phyloP scores from a whole-genome alignment of 2,113 vertebrate genomes.

The Pardalotus punctatus region DNA sequence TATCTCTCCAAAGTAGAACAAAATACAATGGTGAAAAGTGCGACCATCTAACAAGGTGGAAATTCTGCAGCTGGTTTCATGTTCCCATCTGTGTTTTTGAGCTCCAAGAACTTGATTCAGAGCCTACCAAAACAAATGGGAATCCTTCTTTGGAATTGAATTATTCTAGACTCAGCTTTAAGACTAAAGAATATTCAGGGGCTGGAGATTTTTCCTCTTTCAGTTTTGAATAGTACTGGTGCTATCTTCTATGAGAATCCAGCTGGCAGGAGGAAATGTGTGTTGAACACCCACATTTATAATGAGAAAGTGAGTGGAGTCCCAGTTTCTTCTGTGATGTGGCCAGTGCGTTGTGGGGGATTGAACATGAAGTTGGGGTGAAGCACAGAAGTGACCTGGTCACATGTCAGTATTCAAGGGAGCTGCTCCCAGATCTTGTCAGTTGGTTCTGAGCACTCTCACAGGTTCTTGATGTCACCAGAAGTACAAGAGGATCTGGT shows the following conservation, averaged over 20 bases:
- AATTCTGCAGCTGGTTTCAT: background rate
- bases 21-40: background rate
- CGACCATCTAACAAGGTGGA: background rate
- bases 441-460: background rate
- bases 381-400: background rate
- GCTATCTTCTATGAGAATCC: background rate
- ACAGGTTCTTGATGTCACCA: background rate
- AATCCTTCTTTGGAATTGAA: background rate
- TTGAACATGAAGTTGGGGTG: background rate
- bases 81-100: background rate
- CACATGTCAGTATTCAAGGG: background rate
- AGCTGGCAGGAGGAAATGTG: background rate
- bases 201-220: background rate
- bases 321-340: background rate
- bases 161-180: background rate
- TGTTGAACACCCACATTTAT: background rate
- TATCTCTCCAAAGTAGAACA: background rate
- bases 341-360: background rate
- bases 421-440: fast-evolving
- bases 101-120: background rate
- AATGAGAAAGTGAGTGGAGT: background rate
- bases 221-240: background rate
- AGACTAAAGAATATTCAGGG: background rate
- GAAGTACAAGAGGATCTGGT: background rate
- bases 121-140: background rate